A percentile compares a stretch with the other conserved stretches of the same genome.
Evolutionary conservation across 2,797 vertebrate genomes (phyloP).

Genomic region (Sebastes elongatus): DNA sequence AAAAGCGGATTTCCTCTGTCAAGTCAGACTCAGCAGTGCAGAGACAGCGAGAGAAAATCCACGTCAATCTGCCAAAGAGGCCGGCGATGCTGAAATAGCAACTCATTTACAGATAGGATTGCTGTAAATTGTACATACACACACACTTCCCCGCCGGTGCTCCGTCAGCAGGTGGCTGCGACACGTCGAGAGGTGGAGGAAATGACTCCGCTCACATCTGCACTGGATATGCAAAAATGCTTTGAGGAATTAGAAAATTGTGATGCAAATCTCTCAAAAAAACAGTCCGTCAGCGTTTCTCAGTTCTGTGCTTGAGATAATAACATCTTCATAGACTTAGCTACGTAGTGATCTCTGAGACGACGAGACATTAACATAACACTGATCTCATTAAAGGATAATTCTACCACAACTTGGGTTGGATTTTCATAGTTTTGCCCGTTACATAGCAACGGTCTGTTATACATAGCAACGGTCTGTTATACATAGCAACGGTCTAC

Average conservation of each 20-base stretch:
- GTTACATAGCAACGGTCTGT: too few species aligned
- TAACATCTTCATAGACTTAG: neutral
- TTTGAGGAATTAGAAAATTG: neutral
- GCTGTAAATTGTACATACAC: neutral
- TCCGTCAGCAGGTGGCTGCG: neutral
- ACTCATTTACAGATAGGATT: neutral
- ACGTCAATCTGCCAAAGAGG: neutral
- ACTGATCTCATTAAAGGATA: neutral
- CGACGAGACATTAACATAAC: neutral
- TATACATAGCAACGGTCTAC: too few species aligned
- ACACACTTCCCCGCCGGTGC: neutral
- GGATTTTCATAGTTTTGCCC: neutral
- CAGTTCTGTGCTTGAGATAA: neutral
- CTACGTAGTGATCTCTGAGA: neutral
- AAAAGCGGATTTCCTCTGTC: neutral
- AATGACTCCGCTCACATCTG: neutral
- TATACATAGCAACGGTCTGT: too few species aligned
- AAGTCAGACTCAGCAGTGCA: neutral
- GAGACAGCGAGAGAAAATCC: constrained; percentile 3
- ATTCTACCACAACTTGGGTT: neutral
- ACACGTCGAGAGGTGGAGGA: neutral
- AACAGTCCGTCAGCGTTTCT: neutral
- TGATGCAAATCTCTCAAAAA: neutral
- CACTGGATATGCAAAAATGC: neutral
- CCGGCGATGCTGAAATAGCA: constrained; percentile 15